Evolutionary conservation across 2,797 vertebrate species (phyloP).

Genomic region (Lepus townsendii): DNA sequence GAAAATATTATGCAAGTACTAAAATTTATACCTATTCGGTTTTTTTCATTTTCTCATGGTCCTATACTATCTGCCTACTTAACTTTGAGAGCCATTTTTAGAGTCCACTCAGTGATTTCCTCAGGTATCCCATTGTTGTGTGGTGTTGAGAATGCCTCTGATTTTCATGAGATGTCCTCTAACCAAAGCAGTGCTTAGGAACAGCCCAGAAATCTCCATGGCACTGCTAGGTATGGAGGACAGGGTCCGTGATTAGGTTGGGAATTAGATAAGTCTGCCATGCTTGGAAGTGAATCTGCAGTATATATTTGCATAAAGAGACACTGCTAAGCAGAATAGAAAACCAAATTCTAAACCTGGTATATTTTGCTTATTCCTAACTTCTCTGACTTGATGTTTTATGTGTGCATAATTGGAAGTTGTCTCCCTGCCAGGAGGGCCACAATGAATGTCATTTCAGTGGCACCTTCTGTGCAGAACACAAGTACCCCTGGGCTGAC

Average conservation of each 20-base stretch:
- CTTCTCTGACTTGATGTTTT: not conserved
- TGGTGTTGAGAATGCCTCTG: not conserved
- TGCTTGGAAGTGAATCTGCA: not conserved
- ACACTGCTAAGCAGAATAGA: not conserved
- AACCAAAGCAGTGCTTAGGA: not conserved
- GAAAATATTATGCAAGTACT: not conserved
- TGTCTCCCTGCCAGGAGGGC: not conserved
- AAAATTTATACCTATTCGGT: not conserved
- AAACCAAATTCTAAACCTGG: not conserved
- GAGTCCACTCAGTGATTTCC: not conserved
- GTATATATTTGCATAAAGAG: not conserved
- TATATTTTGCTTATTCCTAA: not conserved
- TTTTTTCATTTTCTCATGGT: not conserved
- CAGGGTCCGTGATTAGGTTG: not conserved
- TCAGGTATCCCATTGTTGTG: not conserved
- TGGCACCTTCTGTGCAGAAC: not conserved
- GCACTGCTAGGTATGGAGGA: not conserved
- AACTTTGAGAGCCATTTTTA: not conserved
- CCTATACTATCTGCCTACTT: not conserved
- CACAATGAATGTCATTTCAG: not conserved
- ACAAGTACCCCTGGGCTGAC: not conserved
- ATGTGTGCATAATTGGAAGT: not conserved
- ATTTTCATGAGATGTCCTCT: constrained; percentile 23
- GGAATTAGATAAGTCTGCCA: not conserved
- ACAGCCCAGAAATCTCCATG: not conserved